Evolutionary conservation across 2,888 invertebrate genomes (phyloP).

Genomic region (Hyalella azteca): DNA sequence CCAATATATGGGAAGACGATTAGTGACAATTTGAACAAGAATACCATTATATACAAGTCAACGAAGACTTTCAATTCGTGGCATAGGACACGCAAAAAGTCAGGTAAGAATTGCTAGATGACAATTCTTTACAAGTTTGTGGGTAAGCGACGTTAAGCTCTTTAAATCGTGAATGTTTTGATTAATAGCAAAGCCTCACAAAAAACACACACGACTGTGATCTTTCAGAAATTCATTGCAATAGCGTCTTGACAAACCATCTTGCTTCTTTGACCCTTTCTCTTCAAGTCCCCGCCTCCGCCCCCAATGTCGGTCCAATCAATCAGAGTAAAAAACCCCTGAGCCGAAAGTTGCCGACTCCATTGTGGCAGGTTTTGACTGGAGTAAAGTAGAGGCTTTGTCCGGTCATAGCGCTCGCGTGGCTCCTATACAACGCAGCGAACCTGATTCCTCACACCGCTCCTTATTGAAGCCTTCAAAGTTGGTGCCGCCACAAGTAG

Average conservation of each 20-base stretch:
- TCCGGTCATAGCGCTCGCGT: not conserved
- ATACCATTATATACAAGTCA: too few species aligned
- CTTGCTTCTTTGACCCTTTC: constrained; percentile 9
- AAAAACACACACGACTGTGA: not conserved
- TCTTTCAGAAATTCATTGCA: not conserved
- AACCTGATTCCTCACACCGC: not conserved
- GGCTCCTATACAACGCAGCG: not conserved
- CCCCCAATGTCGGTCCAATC: constrained; percentile 33
- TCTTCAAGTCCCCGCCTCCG: too few species aligned
- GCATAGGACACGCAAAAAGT: too few species aligned
- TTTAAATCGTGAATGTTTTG: too few species aligned
- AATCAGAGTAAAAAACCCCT: constrained; percentile 32
- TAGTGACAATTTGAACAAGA: too few species aligned
- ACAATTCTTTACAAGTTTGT: too few species aligned
- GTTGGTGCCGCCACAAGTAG: not conserved
- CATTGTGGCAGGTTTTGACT: constrained; percentile 32
- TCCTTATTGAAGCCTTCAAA: constrained; percentile 13
- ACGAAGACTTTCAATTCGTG: too few species aligned
- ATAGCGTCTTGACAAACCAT: not conserved
- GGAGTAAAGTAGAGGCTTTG: constrained; percentile 20
- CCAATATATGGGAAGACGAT: too few species aligned
- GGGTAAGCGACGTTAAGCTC: too few species aligned
- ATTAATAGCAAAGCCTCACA: too few species aligned
- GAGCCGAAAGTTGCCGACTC: constrained; percentile 27
- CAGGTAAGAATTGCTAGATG: too few species aligned